These are phyloP conservation scores for Enteromius treurensis DNA, from an alignment of 2,797 vertebrate genomes.

Conservation along the genomic window DNA sequence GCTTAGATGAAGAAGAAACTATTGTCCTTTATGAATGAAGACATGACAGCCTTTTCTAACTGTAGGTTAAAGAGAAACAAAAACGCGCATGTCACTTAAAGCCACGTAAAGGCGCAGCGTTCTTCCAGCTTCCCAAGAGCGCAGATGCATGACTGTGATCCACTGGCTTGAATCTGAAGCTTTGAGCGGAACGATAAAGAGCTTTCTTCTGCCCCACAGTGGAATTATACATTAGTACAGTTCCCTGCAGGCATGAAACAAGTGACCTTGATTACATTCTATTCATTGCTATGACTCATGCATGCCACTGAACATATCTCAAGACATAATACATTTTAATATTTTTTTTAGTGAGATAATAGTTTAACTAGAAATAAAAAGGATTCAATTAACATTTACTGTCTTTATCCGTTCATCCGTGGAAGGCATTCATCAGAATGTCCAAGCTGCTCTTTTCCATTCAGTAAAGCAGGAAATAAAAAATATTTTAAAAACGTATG, in stretches of 20 bases:
- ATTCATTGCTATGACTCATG: neutral
- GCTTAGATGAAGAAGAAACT: neutral
- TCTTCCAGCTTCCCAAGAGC: neutral
- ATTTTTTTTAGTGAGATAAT: neutral
- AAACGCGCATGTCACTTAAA: neutral
- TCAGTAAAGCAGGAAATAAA: neutral
- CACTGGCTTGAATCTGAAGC: slow-evolving; percentile 16
- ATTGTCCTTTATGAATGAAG: neutral
- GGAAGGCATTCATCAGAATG: neutral
- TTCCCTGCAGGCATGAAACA: neutral
- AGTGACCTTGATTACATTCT: neutral
- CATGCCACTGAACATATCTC: neutral
- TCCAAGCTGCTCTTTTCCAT: neutral
- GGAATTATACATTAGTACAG: slow-evolving; percentile 29
- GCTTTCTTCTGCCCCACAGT: slow-evolving; percentile 43
- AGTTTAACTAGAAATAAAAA: neutral
- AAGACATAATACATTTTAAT: neutral
- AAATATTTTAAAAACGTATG: neutral
- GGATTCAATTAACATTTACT: neutral
- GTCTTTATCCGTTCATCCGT: too few relatives aligned
- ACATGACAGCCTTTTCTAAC: neutral
- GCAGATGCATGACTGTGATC: slow-evolving; percentile 22
- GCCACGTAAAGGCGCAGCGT: neutral
- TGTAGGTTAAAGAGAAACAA: neutral
- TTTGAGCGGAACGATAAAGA: neutral